A percentile compares a stretch with the other conserved stretches of the same genome.
These are phyloP conservation scores for Pyxicephalus adspersus DNA, from an alignment of 2,113 vertebrate species.

Conservation along the genomic window DNA sequence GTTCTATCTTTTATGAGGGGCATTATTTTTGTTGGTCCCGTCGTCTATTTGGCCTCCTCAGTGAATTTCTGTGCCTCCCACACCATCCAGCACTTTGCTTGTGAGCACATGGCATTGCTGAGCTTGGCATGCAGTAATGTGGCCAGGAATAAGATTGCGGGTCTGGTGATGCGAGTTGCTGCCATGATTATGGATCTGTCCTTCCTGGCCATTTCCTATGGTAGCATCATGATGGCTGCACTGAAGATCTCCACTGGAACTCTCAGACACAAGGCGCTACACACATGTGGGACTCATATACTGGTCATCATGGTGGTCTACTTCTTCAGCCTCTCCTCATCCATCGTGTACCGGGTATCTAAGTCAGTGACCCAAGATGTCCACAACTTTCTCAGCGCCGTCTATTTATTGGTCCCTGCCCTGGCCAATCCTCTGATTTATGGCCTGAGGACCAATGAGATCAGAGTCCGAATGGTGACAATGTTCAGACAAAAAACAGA, in stretches of 20 bases:
- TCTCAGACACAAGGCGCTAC: conserved; percentile 72
- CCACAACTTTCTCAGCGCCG: conserved; percentile 73
- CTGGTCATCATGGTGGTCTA: conserved; percentile 76
- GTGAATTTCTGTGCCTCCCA: not conserved
- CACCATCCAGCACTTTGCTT: not conserved
- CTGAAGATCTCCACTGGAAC: conserved; percentile 59
- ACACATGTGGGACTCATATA: conserved; percentile 78
- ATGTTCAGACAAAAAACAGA: not conserved
- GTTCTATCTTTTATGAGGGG: not conserved
- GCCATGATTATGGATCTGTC: conserved; percentile 56
- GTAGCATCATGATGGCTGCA: conserved; percentile 67
- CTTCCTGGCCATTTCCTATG: conserved; percentile 64
- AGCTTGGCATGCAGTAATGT: not conserved
- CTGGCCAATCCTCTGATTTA: conserved; percentile 77
- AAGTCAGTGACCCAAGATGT: conserved; percentile 65
- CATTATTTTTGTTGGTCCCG: not conserved
- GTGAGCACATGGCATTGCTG: conserved; percentile 22
- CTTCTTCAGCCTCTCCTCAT: conserved; percentile 74
- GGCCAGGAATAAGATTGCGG: conserved; percentile 54
- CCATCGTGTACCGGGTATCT: conserved; percentile 61
- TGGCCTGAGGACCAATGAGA: conserved; percentile 75
- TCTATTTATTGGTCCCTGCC: conserved; percentile 75
- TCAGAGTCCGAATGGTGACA: conserved; percentile 59
- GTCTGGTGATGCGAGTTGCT: conserved; percentile 43
- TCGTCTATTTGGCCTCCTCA: not conserved